Evolutionary conservation across 2,797 vertebrate species (phyloP).

Genomic region (Arnoldichthys spilopterus): DNA sequence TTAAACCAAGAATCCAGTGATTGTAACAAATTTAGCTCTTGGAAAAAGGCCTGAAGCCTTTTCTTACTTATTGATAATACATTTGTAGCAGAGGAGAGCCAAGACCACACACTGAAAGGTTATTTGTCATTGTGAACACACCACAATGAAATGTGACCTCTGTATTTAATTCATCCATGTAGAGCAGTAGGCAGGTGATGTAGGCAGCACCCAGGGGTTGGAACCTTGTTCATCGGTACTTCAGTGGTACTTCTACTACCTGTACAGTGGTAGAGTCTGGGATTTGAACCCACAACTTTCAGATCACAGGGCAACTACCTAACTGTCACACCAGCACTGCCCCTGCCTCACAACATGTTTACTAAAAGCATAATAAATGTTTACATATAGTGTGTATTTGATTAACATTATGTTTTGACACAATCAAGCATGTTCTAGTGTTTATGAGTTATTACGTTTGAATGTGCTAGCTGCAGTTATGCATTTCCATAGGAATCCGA

Average conservation of each 20-base stretch:
- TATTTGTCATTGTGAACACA: no score
- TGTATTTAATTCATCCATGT: no score
- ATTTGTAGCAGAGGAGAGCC: background rate
- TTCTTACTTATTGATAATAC: background rate
- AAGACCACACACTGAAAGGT: background rate
- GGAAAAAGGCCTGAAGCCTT: background rate
- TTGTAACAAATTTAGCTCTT: background rate
- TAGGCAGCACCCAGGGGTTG: no score
- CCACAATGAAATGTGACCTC: no score
- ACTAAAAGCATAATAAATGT: background rate
- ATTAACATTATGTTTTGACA: background rate
- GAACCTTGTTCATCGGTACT: no score
- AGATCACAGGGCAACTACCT: no score
- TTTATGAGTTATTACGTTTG: background rate
- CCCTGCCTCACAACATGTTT: no score
- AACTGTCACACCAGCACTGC: no score
- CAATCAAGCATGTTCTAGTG: background rate
- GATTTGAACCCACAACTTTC: no score
- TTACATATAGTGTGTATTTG: background rate
- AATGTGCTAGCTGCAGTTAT: background rate
- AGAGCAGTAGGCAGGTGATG: no score
- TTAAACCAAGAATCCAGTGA: background rate
- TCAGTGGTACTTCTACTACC: no score
- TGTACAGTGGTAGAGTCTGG: no score
- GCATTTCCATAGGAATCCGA: background rate